Evolutionary conservation across 2,888 invertebrate species (phyloP), one percentile per base, ranked within the genome.

Genomic region (Anarsia innoxiella): DNA sequence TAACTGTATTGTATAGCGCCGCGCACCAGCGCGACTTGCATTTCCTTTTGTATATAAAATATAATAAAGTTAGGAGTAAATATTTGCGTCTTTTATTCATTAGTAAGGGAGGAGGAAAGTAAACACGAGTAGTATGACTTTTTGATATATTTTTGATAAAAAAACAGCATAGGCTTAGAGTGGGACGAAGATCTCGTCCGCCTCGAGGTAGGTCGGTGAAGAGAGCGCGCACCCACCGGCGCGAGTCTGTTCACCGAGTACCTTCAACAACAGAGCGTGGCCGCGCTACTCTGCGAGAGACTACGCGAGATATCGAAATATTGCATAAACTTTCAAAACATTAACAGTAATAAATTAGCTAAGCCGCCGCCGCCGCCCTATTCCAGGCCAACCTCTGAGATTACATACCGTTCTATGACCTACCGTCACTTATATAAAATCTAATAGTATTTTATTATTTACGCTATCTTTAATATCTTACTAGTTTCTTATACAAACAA

Each of bases 1-100:
- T 5, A 19, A 5, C 6, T 5, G 19, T 19, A 19, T 19, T 19
- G 19, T 19, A 19, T 19, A 19, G 26, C 32, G 25, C 36, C 33
- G 15, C 31, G 14, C 36, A 11, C 36, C 32, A 31, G 26, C 34
- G 27, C 28, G 33, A 12, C 51, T 53, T 65, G 64, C 64, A 71
- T 72, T 71, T 70, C 68, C 63, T 73, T 76, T 76, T 77, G 75
- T 77, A 74, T 75, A 75, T 76, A 77, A 33, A 33, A 40, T 40
- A 42, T 42, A 42, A 73, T 77, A 76, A 76, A 72, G 50, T 61
- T 74, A 76, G 72, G 70, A 66, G 69, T 66, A 61, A 69, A 66
- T 25, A 12, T 10, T 25, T 2, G n/a, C 15, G 25, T 2, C n/a
- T 25, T n/a, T 25, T 9, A 25, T 25, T 25, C n/a, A n/a, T n/a